These are phyloP conservation scores for Drepanosiphum platanoidis DNA, from an alignment of 2,888 invertebrate genomes.

Conservation along the genomic window DNA sequence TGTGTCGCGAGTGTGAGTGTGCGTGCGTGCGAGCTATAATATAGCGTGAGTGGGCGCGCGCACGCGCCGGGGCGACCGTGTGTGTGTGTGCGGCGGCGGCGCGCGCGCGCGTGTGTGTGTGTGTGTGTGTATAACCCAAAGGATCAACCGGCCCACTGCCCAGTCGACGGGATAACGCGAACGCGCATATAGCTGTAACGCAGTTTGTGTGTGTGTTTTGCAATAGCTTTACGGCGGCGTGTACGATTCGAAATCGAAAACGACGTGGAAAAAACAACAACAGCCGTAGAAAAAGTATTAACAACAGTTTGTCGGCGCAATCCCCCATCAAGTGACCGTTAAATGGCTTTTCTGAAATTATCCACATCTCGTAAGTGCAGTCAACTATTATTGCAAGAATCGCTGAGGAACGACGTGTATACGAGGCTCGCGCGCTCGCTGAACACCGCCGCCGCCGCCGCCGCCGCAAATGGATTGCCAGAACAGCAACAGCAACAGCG, in stretches of 20 bases:
- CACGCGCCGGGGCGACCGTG: not conserved
- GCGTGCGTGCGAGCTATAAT: no score
- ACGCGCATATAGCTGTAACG: not conserved
- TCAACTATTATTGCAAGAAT: conserved; percentile 55
- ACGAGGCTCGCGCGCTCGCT: conserved; percentile 33
- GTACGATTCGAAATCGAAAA: not conserved
- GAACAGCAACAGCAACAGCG: conserved; percentile 40
- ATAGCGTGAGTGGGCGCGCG: not conserved
- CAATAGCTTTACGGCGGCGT: not conserved
- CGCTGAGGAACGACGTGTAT: conserved; percentile 53
- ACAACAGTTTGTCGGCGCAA: not conserved
- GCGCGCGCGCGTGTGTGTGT: not conserved
- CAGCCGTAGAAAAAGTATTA: no score
- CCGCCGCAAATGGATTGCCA: conserved; percentile 11
- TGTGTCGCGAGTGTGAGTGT: not conserved
- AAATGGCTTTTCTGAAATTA: conserved; percentile 61
- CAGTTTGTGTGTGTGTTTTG: not conserved
- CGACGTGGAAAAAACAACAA: not conserved
- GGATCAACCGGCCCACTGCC: conserved; percentile 14
- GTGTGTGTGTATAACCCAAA: conserved; percentile 15
- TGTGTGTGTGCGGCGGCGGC: not conserved
- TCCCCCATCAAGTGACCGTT: conserved; percentile 40
- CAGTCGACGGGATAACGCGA: conserved; percentile 35
- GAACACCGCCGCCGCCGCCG: not conserved
- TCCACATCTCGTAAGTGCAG: conserved; percentile 57